Evolutionary conservation across 2,888 invertebrate species (phyloP).

Genomic region (Agriotes lineatus): DNA sequence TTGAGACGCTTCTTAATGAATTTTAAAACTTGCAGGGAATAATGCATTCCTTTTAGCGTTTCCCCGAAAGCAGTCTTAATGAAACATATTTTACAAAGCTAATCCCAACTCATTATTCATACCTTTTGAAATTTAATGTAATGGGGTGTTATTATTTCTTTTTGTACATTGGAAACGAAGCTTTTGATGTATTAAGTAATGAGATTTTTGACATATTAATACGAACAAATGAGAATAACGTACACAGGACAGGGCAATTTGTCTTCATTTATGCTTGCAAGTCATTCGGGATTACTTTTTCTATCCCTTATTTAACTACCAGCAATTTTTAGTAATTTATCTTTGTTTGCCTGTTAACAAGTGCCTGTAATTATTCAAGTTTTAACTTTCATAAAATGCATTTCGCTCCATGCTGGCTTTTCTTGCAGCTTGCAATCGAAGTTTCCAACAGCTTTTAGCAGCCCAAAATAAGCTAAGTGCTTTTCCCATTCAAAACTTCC

Average conservation of each 20-base stretch:
- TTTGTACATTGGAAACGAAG: not conserved
- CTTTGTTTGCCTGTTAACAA: not conserved
- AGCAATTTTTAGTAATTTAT: not conserved
- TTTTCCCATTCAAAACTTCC: too few relatives aligned
- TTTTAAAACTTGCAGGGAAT: too few relatives aligned
- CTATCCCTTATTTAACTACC: not conserved
- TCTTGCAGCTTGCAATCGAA: too few relatives aligned
- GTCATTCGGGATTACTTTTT: constrained; percentile 29
- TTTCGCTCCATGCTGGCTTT: too few relatives aligned
- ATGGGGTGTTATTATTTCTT: not conserved
- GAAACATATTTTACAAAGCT: too few relatives aligned
- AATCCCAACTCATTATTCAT: not conserved
- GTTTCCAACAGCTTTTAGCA: too few relatives aligned
- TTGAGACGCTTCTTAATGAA: too few relatives aligned
- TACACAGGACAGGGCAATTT: constrained; percentile 19
- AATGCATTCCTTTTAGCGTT: too few relatives aligned
- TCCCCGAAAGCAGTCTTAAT: too few relatives aligned
- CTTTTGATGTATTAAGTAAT: constrained; percentile 8
- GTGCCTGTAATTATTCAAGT: too few relatives aligned
- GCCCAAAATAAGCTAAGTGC: too few relatives aligned
- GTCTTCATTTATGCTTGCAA: constrained; percentile 36
- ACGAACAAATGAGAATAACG: constrained; percentile 28
- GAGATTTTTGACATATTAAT: constrained; percentile 25
- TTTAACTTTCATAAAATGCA: too few relatives aligned
- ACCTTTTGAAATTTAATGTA: not conserved